Conservation (phyloP, 30 jellyfish, hydroid and myxozoan species). For the Pelagia noctiluca region DNA sequence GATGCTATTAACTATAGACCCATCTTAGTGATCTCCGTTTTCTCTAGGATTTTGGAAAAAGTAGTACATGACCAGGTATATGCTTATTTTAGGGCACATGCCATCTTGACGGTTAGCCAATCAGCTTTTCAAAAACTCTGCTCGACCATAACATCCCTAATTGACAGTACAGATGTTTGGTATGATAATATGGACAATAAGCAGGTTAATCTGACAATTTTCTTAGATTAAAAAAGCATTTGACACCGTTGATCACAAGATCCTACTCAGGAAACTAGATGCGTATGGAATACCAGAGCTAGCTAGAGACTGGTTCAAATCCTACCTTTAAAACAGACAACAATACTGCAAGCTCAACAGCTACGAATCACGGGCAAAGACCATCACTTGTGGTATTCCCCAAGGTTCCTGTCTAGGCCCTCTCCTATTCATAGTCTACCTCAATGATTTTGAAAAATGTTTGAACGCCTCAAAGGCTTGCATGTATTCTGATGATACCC, state of each 20-base stretch:
- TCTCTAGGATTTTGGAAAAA: neutral
- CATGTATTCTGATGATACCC: conserved; percentile 39
- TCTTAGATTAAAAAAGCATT: too few species aligned
- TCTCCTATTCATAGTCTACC: too few species aligned
- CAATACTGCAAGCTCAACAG: conserved; percentile 14
- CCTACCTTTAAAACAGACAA: conserved; percentile 30
- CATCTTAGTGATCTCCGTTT: too few species aligned
- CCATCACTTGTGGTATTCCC: conserved; percentile 30
- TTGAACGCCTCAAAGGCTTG: too few species aligned
- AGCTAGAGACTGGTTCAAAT: conserved; percentile 23
- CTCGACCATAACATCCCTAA: conserved; percentile 20
- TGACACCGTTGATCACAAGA: too few species aligned
- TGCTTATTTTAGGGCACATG: neutral
- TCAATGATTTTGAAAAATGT: too few species aligned
- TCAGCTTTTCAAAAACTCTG: conserved; percentile 30
- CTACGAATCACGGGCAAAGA: conserved; percentile 1
- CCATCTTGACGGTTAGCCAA: conserved; percentile 22
- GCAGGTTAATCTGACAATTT: too few species aligned
- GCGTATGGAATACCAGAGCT: conserved; percentile 11
- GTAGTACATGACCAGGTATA: neutral
- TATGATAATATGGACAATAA: too few species aligned
- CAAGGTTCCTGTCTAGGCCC: conserved; percentile 34
- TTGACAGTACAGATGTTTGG: conserved; percentile 43
- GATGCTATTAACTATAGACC: neutral
- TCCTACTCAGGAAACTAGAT: neutral